Base-by-base conservation (phyloP, 2,888 invertebrate species). In the Diaphora mendica region DNA sequence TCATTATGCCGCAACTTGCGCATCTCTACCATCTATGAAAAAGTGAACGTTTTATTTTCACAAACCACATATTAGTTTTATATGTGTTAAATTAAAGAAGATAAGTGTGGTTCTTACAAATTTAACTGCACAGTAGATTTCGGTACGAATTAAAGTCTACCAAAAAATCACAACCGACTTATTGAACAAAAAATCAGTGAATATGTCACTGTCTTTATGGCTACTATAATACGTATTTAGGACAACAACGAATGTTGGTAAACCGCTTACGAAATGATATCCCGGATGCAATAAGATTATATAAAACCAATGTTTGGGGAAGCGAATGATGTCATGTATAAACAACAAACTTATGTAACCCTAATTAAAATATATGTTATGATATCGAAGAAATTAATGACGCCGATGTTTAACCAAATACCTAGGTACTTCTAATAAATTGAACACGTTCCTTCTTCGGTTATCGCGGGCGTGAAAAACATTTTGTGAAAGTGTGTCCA, bases 401-500 rank as follows among this genome's bases (percentile, higher is more conserved):
- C n/a, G 17, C 17, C 39, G 11, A 26, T 8, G 15, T 39, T 59
- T 51, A n/a, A 1, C 0, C 8, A 42, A 26, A 42, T 35, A 35
- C 7, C 35, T 66, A n/a, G n/a, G n/a, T n/a, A 30, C 42, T 48
- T 42, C 20, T 39, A 68, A 42, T 42, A 66, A 55, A 66, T 73
- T 42, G 73, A 59, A 62, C 68, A 15, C 62, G 67, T 76, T 33
- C 48, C 13, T 85, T 83, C 81, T 84, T 83, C 23, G 23, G 64
- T 26, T 84, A 86, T 85, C 86, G 79, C 70, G 80, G 77, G 79
- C 77, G 80, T 88, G 85, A 89, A 88, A 89, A 90, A 89, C 86
- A 81, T 79, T 75, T 82, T 75, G 91, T 85, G 94, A 94, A 94
- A 93, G 93, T 73, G 42, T 64, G 82, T 80, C 76, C 89, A 89